These are phyloP conservation scores for Meriones unguiculatus DNA, from an alignment of 2,113 vertebrate genomes.

Conservation along the genomic window DNA sequence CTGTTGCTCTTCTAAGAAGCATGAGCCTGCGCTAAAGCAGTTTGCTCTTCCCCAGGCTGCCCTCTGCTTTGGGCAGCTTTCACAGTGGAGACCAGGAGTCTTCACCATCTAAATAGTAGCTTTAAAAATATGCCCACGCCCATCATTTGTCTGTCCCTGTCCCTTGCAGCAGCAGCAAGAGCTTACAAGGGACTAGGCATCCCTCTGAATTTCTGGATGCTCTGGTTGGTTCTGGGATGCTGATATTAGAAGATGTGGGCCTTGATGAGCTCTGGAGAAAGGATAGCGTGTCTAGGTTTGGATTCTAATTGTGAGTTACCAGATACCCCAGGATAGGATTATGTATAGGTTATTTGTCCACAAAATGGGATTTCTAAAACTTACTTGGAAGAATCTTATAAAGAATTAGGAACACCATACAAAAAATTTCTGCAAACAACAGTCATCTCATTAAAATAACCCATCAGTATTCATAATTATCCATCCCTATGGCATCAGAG, in stretches of 20 bases:
- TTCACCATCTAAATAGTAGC: background rate
- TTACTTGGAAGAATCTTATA: background rate
- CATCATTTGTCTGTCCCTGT: background rate
- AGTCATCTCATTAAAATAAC: conserved; percentile 55
- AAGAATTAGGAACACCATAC: background rate
- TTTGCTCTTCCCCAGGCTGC: background rate
- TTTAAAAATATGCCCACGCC: background rate
- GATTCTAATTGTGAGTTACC: background rate
- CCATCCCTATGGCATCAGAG: conserved; percentile 16
- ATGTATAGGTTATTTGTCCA: background rate
- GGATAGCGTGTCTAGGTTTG: background rate
- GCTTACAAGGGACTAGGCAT: fast-evolving
- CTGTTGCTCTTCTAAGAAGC: background rate
- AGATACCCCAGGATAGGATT: background rate
- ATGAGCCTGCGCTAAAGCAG: background rate
- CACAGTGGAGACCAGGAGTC: background rate
- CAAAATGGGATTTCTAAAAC: background rate
- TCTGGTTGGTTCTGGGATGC: background rate
- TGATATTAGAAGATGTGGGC: background rate
- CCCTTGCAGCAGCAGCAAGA: no score
- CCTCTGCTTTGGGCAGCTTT: background rate
- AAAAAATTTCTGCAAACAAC: conserved; percentile 54
- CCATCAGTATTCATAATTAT: conserved; percentile 41
- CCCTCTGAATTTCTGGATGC: background rate
- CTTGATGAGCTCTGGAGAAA: background rate